phyloP scores from a whole-genome alignment of 2,888 invertebrate genomes.

The Odontothrips loti region DNA sequence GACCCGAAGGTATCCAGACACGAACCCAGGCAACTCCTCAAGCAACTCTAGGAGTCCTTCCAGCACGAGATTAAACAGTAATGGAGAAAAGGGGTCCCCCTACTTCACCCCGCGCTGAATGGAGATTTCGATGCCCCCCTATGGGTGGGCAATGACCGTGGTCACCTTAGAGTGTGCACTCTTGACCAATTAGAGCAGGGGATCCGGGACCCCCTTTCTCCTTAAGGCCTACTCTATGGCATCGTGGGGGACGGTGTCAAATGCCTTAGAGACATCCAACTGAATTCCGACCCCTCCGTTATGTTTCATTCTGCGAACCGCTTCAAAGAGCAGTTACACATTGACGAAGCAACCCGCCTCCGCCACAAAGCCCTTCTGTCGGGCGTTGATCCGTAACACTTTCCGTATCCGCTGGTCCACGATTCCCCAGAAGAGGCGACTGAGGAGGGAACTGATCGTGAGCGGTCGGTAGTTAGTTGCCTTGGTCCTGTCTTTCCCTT shows the following conservation, averaged over 20 bases:
- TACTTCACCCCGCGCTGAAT: constrained; percentile 34
- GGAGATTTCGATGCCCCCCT: background rate
- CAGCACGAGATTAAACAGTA: constrained; percentile 33
- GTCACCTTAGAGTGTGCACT: background rate
- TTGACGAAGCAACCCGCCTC: constrained; percentile 40
- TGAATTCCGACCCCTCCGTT: constrained; percentile 34
- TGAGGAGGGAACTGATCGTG: constrained; percentile 42
- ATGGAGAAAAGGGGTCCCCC: constrained; percentile 34
- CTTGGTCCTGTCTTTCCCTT: constrained; percentile 40
- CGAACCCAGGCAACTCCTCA: background rate
- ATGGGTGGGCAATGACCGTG: background rate
- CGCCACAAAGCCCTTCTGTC: constrained; percentile 43
- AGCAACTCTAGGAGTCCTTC: constrained; percentile 27
- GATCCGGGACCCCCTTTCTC: background rate
- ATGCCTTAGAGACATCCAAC: constrained; percentile 39
- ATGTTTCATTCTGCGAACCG: constrained; percentile 28
- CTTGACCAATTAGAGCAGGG: background rate
- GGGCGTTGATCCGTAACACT: constrained; percentile 36
- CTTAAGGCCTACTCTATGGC: constrained; percentile 30
- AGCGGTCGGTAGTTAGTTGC: constrained; percentile 43
- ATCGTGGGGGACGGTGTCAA: constrained; percentile 39
- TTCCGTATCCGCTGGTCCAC: constrained; percentile 40
- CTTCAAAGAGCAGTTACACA: constrained; percentile 33
- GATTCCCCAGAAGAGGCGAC: constrained; percentile 41
- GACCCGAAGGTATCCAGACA: too few species aligned